Evolutionary conservation across 2,113 vertebrate species (phyloP).

Genomic region (Tragelaphus buxtoni): DNA sequence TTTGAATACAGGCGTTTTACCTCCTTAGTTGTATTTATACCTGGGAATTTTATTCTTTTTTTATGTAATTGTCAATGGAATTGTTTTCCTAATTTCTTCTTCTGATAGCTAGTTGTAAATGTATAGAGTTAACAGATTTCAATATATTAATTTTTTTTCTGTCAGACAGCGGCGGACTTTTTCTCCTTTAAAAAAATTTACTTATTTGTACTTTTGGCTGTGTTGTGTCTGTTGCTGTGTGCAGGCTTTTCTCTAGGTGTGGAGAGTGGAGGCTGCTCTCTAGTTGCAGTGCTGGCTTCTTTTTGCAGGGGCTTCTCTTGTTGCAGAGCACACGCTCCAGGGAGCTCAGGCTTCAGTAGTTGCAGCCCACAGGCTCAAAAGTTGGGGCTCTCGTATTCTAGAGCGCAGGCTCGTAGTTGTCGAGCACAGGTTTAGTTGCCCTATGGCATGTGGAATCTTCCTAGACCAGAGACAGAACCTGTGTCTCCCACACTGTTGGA

Average conservation of each 20-base stretch:
- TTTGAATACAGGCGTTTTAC: not conserved
- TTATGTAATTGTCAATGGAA: not conserved
- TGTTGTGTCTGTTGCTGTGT: not conserved
- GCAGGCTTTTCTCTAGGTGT: not conserved
- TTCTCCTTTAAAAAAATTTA: not conserved
- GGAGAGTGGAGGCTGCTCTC: not conserved
- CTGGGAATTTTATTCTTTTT: not conserved
- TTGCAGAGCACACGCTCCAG: not conserved
- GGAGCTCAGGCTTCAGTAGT: not conserved
- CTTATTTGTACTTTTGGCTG: not conserved
- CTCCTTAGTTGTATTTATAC: not conserved
- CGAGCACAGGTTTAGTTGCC: not conserved
- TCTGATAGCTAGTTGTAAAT: not conserved
- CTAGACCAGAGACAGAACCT: not conserved
- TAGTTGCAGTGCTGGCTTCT: not conserved
- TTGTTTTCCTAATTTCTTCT: not conserved
- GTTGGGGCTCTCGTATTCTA: not conserved
- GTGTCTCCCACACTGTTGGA: not conserved
- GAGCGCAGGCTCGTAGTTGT: not conserved
- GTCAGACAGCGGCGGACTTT: not conserved
- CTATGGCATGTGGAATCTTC: not conserved
- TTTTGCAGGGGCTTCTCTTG: not conserved
- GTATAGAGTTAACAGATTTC: not conserved
- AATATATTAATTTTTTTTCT: not conserved
- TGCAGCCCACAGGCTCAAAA: not conserved